phyloP scores from a whole-genome alignment of 2,888 invertebrate genomes.

The Drosophila melanosoma region DNA sequence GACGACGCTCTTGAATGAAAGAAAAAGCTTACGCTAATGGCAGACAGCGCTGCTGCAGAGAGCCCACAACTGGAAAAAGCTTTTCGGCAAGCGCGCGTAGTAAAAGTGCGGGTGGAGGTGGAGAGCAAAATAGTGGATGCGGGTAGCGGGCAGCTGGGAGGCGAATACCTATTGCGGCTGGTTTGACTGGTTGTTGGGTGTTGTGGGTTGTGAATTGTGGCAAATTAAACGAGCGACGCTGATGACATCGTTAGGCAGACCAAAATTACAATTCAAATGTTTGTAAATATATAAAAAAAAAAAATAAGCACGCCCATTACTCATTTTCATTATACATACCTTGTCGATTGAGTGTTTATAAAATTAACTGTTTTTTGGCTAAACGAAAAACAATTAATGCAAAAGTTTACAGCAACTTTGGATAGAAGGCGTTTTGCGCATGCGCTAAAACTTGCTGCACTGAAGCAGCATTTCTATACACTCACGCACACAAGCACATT shows the following conservation, averaged over 20 bases:
- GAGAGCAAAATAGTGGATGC: constrained; percentile 4
- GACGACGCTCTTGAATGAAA: constrained; percentile 70
- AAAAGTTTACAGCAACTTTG: constrained; percentile 51
- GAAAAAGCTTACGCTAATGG: constrained; percentile 76
- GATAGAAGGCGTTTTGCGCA: constrained; percentile 50
- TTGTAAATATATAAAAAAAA: constrained; percentile 48
- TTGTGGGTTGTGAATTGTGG: constrained; percentile 12
- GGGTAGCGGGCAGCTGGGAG: constrained; percentile 5
- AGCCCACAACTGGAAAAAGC: constrained; percentile 66
- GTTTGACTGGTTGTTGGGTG: constrained; percentile 39
- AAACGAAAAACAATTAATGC: constrained; percentile 72
- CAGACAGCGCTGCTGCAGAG: constrained; percentile 64
- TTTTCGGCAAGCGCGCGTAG: constrained; percentile 78
- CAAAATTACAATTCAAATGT: constrained; percentile 23
- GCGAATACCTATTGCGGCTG: constrained; percentile 43
- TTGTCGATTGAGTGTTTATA: constrained; percentile 41
- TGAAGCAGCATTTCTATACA: constrained; percentile 63
- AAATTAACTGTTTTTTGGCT: constrained; percentile 40
- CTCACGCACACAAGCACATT: constrained; percentile 49
- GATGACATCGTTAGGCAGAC: constrained; percentile 47
- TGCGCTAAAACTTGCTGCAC: constrained; percentile 68
- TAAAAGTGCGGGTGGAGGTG: constrained; percentile 62
- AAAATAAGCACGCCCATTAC: constrained; percentile 18
- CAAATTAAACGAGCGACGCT: constrained; percentile 48
- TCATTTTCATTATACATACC: constrained; percentile 47